Base-by-base conservation (phyloP, 2,888 invertebrate species). In the Hypena proboscidalis region DNA sequence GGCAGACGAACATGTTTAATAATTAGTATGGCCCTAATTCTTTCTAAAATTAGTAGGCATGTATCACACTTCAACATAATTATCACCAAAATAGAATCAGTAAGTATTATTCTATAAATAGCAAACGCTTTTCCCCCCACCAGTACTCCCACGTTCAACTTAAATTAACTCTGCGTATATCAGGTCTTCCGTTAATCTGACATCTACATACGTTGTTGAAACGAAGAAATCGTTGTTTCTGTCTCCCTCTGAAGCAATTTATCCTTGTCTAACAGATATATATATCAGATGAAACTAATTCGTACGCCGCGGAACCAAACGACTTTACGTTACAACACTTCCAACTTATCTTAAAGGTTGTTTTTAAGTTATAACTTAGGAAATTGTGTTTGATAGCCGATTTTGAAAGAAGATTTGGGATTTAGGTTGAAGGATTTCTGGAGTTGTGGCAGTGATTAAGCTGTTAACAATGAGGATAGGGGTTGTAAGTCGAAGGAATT, bases 201-300 rank as follows among this genome's bases (percentile, higher is more conserved):
- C 76, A 74, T 80, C 77, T 80, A 78, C 79, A 78, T 79, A 74
- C 65, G 75, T 76, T 70, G 74, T 57, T 64, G 76, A 74, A 75
- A 69, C 67, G 74, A 68, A 70, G 72, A 70, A 69, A 67, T 62
- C 57, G 55, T 49, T 54, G 46, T 33, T 34, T 43, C 54, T 45
- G 43, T 68, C 62, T 38, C 51, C 32, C 17, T 66, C 67, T 62
- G 43, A 44, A 35, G 44, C 42, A 42, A 67, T 70, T 58, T 62
- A 55, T 68, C 60, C 63, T 57, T 61, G 65, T 67, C 65, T 59
- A 40, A 45, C 55, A 29, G 48, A 60, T 53, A 66, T 70, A 66
- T 51, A 52, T 57, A 60, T 62, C 56, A 53, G 59, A 56, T 64
- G 49, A 50, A 61, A 52, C 62, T 69, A 61, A 70, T 67, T 67